These are phyloP conservation scores for Drosophila mulleri DNA, from an alignment of 2,888 invertebrate genomes.

Conservation along the genomic window DNA sequence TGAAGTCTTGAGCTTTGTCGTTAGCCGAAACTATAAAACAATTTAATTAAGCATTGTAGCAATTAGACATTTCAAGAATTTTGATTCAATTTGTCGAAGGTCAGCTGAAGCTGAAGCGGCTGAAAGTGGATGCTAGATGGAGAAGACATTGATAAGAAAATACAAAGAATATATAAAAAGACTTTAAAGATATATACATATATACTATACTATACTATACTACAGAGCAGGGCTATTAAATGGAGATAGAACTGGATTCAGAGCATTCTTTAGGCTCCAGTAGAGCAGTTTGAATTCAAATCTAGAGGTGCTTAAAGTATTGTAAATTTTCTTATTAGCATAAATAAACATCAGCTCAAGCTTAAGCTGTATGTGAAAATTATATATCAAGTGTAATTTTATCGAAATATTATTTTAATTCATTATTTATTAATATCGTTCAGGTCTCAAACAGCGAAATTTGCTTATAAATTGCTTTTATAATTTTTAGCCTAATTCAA, in stretches of 20 bases:
- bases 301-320: background rate
- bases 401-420: background rate
- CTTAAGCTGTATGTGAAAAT: too few relatives aligned
- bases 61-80: background rate
- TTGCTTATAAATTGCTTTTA: background rate
- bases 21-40: background rate
- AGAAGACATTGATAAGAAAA: background rate
- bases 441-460: background rate
- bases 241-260: too few relatives aligned
- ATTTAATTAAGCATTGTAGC: slow-evolving; percentile 11
- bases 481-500: background rate
- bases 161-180: background rate
- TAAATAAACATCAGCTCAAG: too few relatives aligned
- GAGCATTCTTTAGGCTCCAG: too few relatives aligned
- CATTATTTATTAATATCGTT: background rate
- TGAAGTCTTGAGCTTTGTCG: slow-evolving; percentile 13
- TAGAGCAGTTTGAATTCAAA: too few relatives aligned
- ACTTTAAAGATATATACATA: background rate
- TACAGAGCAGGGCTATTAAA: too few relatives aligned
- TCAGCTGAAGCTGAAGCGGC: background rate
- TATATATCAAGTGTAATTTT: background rate
- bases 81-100: background rate
- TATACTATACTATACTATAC: background rate
- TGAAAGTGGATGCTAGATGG: too few relatives aligned
- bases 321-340: too few relatives aligned